Conservation (phyloP, 2,113 vertebrate genomes). For the Seriola dumerili region DNA sequence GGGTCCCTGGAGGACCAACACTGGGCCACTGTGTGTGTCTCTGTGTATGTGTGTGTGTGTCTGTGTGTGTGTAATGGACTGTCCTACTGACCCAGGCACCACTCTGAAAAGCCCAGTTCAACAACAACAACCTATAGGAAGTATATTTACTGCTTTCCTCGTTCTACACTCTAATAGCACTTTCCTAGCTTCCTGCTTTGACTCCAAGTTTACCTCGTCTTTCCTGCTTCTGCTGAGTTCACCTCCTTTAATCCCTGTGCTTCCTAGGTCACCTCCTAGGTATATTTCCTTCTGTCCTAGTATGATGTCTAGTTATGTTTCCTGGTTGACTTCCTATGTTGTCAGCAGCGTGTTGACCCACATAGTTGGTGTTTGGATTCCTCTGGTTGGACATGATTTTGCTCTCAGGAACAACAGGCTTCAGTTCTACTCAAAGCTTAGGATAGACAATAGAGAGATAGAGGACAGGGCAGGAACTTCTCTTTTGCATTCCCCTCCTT, state of each 20-base stretch:
- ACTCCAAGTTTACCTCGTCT: slow-evolving; percentile 1
- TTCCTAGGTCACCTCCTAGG: slow-evolving; percentile 14
- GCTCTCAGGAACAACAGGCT: slow-evolving; percentile 48
- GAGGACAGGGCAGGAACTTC: neutral
- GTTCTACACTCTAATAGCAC: neutral
- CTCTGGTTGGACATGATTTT: slow-evolving; percentile 43
- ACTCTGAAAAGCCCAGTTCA: neutral
- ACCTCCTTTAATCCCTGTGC: neutral
- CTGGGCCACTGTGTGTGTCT: neutral
- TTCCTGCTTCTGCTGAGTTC: slow-evolving; percentile 14
- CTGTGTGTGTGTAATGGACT: neutral
- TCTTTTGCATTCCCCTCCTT: neutral
- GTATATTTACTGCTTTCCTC: slow-evolving; percentile 32
- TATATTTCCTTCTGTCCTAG: slow-evolving; percentile 13
- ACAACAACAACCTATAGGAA: slow-evolving; percentile 37
- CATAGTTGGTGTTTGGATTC: slow-evolving; percentile 53
- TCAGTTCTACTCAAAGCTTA: slow-evolving; percentile 58
- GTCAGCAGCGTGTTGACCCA: slow-evolving; percentile 44
- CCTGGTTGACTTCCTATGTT: slow-evolving; percentile 33
- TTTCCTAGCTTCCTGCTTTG: neutral
- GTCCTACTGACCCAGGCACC: slow-evolving; percentile 35
- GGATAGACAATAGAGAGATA: neutral
- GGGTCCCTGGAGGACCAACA: slow-evolving; percentile 6
- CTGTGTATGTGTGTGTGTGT: neutral
- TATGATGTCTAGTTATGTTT: slow-evolving; percentile 7